Base-by-base conservation (phyloP, 2,888 invertebrate genomes). In the Mythimna lalbum region DNA sequence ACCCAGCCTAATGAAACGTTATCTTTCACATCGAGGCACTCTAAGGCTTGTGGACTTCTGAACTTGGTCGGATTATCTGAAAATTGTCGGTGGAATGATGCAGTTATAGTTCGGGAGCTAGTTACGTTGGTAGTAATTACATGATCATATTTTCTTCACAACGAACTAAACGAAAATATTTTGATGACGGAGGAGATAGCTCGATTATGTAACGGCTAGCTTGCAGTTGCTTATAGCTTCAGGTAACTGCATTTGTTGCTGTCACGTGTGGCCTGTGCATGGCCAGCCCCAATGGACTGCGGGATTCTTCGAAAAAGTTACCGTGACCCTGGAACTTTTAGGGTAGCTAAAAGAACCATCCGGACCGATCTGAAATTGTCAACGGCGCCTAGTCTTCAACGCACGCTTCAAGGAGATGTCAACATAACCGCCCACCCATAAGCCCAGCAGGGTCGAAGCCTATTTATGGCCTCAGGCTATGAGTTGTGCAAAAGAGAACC, bases 1-100 rank as follows among this genome's bases (percentile, higher is more conserved):
- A 78, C 47, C 74, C 69, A 49, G 39, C 76, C 43, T 31, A 57
- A 63, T 77, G 74, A 80, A 82, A 82, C 57, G 67, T 68, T 82
- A 82, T 82, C 80, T 64, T 47, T 17, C 31, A 55, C 39, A 72
- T 67, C 56, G 55, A 63, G 47, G 55, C 59, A 63, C 49, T 49
- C 60, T 43, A 47, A 74, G 67, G 50, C 39, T 69, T 27, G 60
- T 43, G 21, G 47, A 43, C 74, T 73, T 68, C 69, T 53, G 57
- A 77, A 80, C 60, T 80, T 77, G 53, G 77, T 31, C 6, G 69
- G 49, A 33, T 50, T 80, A 79, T 80, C 62, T 59, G 47, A 53
- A 69, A 80, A 80, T 69, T 80, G 69, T 57, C 52, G 33, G 27
- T 33, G 19, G 52, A 49, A 69, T 33, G 27, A 12, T 75, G 80